Evolutionary conservation across 2,888 invertebrate genomes (phyloP), one percentile per base, ranked within the genome.

Genomic region (Eugnorisma glareosa): DNA sequence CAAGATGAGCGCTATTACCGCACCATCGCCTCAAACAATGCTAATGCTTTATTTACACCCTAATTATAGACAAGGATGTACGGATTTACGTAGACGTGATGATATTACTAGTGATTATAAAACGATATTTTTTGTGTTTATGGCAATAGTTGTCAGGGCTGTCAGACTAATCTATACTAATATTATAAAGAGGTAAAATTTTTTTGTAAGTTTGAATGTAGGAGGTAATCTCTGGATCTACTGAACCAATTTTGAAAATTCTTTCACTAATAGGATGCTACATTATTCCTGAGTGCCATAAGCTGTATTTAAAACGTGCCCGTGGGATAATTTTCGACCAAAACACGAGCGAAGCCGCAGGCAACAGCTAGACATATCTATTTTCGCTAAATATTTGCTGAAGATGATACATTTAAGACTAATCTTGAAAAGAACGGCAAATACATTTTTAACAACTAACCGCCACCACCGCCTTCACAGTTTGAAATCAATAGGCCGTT

Each of bases 31-130:
- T 71, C 35, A 67, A 84, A 73, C 63, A 73, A 70, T 35, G n/a
- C 18, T 64, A 61, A 77, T 78, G 57, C 24, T 64, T 74, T 54
- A 83, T 78, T 82, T 68, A 51, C 57, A 72, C 61, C 73, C 24
- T 73, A 24, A 82, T 64, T 61, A 70, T 51, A 45, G 37, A 28
- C 35, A 21, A 70, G 45, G 45, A 59, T 79, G 45, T 15, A 6
- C 31, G 10, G 59, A 24, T 35, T 66, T 24, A 57, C 8, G 3
- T 15, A 28, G 35, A 51, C 70, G 61, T 81, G 28, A 35, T n/a
- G 31, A n/a, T 66, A 35, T 54, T 61, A 28, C 37, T 40, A 66
- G 7, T 37, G 10, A 63, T 75, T 61, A 63, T 40, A 40, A 35
- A n/a, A 54, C 5, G 0, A 31, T n/a, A 40, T 24, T 6, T 73